Evolutionary conservation across 1,140 invertebrate species (phyloP), one percentile per base, ranked within the genome.

Genomic region (Adoxophyes honmai): DNA sequence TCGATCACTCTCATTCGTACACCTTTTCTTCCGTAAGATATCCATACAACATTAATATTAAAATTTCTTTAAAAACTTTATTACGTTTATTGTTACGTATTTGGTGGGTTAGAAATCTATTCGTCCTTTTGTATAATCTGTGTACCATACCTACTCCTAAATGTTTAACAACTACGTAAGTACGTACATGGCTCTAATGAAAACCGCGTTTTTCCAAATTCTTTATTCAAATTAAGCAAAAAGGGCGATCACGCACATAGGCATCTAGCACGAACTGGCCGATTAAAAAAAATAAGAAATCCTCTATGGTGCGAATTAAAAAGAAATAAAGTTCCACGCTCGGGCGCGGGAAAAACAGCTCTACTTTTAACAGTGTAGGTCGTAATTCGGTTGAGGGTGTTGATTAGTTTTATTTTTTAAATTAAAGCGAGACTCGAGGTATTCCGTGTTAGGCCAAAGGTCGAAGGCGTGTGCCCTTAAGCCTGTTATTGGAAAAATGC

Each of bases 391-490:
- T 28, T 28, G n/a, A 1, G 3, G n/a, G 2, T 1, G 11, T 4
- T 6, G 10, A 21, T 48, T 4, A 16, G 18, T 48, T 33, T 48
- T 48, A 48, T 48, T 48, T 48, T 48, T 48, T 48, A 13, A 21
- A 28, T 28, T 48, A 21, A 28, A 33, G 42, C 69, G 72, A 28
- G 60, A 68, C 35, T 39, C 28, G 54, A 54, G 56, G 16, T 18
- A 39, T 67, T 44, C 63, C 74, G 74, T 76, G 74, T 74, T 60
- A 76, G 71, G 71, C 71, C 71, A 76, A 68, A 74, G 74, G 71
- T 76, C 66, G 42, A 48, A 58, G 44, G 51, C 39, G 13, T 18
- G 38, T 56, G 54, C 54, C 54, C 54, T 56, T 56, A 11, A 9
- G 35, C 16, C n/a, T n/a, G 18, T 54, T 54, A 54, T 54, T 37